These are phyloP conservation scores for Drosophila nigricruria DNA, from an alignment of 2,888 invertebrate species.

Conservation along the genomic window DNA sequence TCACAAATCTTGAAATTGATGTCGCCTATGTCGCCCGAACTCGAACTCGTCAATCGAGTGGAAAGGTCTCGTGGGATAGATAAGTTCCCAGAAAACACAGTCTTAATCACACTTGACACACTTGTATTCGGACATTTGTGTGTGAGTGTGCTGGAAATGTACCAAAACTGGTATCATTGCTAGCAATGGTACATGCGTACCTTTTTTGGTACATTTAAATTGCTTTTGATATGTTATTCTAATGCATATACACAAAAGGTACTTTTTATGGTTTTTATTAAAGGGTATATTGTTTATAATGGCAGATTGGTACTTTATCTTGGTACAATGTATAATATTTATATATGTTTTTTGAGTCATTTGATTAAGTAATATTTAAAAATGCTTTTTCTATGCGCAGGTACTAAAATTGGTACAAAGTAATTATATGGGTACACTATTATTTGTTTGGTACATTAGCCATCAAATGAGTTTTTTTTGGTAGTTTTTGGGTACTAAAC, in stretches of 20 bases:
- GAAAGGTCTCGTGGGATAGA: slow-evolving; percentile 30
- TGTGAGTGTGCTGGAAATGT: not conserved
- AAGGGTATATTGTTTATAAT: not conserved
- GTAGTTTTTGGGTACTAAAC: too few species aligned
- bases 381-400: too few species aligned
- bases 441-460: not conserved
- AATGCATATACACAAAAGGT: not conserved
- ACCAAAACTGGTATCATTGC: not conserved
- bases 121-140: not conserved
- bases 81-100: not conserved
- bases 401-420: too few species aligned
- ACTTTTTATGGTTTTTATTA: not conserved
- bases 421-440: not conserved
- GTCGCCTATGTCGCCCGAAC: slow-evolving; percentile 33
- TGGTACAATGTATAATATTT: not conserved
- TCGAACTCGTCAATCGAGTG: slow-evolving; percentile 27
- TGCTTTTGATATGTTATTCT: not conserved
- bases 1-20: slow-evolving; percentile 36
- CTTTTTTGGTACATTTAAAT: not conserved
- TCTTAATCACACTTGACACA: slow-evolving; percentile 11
- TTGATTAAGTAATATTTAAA: too few species aligned
- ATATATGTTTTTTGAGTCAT: not conserved
- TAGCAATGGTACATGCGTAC: not conserved
- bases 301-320: not conserved
- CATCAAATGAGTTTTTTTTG: too few species aligned